These are phyloP conservation scores for Palythoa caribaeorum DNA, from an alignment of 92 coral and sea anemone species.

Conservation along the genomic window DNA sequence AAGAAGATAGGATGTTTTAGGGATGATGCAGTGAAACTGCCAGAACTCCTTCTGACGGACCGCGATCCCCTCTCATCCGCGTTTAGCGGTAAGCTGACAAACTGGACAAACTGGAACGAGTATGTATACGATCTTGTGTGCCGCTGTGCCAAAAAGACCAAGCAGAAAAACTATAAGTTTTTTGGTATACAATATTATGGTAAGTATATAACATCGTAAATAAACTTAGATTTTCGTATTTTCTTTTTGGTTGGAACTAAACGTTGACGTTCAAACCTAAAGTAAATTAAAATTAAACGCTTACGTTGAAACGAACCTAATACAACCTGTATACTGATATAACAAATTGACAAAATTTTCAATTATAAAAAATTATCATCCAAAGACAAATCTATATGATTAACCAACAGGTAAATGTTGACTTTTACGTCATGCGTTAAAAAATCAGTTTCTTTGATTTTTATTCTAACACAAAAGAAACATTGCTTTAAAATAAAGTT, in stretches of 20 bases:
- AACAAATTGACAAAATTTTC: too few species aligned
- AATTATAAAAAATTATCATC: too few species aligned
- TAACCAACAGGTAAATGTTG: too few species aligned
- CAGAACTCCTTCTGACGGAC: constrained; percentile 27
- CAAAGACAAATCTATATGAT: too few species aligned
- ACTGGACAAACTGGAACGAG: constrained; percentile 14
- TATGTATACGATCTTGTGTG: constrained; percentile 25
- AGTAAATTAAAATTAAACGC: too few species aligned
- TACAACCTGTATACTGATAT: too few species aligned
- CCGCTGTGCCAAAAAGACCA: constrained; percentile 29
- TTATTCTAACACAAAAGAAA: too few species aligned
- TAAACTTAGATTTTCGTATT: background rate
- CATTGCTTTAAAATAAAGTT: too few species aligned
- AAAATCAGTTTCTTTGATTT: too few species aligned
- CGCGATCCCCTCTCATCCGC: constrained; percentile 32
- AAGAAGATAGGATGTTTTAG: constrained; percentile 21
- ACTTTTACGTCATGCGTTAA: too few species aligned
- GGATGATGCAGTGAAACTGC: background rate
- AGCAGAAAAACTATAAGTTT: background rate
- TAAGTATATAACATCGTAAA: background rate
- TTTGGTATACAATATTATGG: constrained; percentile 44
- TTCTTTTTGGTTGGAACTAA: background rate
- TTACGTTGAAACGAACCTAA: too few species aligned
- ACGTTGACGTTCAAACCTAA: too few species aligned
- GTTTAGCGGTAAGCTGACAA: constrained; percentile 29